Percentiles rank a stretch among this genome's conserved stretches.
Evolutionary conservation across 1,140 invertebrate genomes (phyloP).

Genomic region (Panagrolaimus sp.): DNA sequence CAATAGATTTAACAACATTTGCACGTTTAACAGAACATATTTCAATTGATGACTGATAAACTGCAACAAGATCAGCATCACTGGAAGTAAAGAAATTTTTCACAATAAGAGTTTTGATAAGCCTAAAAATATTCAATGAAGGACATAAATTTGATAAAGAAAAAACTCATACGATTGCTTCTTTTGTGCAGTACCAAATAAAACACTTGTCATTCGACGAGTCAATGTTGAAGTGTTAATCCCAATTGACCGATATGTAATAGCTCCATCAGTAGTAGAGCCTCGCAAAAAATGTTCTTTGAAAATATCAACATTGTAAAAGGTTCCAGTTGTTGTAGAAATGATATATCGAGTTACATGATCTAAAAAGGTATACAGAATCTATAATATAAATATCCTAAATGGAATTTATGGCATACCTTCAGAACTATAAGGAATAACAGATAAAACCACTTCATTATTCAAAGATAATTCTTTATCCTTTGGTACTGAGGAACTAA

Average conservation of each 20-base stretch:
- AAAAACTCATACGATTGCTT: background rate
- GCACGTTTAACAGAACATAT: background rate
- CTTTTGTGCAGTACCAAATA: background rate
- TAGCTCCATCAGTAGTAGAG: background rate
- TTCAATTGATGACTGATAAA: slow-evolving; percentile 9
- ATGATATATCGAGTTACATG: slow-evolving; percentile 1
- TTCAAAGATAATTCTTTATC: background rate
- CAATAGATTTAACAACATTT: background rate
- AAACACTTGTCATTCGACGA: background rate
- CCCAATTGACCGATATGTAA: background rate
- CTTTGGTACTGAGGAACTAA: background rate
- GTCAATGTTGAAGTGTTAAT: background rate
- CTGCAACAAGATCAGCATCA: background rate
- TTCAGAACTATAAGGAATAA: background rate
- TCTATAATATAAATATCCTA: background rate
- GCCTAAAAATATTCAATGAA: slow-evolving; percentile 3
- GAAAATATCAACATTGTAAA: slow-evolving; percentile 8
- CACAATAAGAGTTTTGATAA: background rate
- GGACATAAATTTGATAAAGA: background rate
- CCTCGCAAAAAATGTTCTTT: background rate
- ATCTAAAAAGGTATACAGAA: background rate
- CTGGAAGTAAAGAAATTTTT: background rate
- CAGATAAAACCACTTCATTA: slow-evolving; percentile 3
- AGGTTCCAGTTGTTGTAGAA: background rate
- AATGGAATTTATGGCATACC: background rate